Conservation (phyloP, 2,797 vertebrate genomes). For the Cynopterus sphinx region DNA sequence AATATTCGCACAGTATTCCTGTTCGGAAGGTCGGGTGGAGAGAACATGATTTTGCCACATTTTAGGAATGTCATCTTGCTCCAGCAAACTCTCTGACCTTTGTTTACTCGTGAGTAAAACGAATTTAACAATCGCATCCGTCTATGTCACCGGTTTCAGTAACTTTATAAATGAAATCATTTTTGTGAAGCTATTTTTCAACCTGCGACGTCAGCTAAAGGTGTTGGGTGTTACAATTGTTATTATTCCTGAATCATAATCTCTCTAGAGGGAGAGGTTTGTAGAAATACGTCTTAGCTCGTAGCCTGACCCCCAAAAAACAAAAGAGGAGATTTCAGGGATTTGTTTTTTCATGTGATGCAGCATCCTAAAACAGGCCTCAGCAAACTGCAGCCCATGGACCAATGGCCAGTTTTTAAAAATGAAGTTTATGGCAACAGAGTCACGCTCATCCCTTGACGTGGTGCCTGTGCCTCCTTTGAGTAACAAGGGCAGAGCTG, state of each 20-base stretch:
- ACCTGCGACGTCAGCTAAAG: neutral
- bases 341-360: neutral
- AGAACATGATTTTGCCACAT: neutral
- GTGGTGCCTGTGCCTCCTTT: neutral
- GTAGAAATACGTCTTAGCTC: neutral
- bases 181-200: neutral
- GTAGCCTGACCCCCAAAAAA: neutral
- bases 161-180: constrained; percentile 1
- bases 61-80: neutral
- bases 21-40: neutral
- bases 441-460: neutral
- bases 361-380: neutral
- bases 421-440: neutral
- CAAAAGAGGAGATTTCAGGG: neutral
- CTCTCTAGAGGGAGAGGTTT: neutral
- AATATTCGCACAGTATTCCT: neutral
- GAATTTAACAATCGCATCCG: neutral
- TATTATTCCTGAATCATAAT: neutral
- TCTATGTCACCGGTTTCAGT: neutral
- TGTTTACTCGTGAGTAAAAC: neutral
- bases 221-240: neutral
- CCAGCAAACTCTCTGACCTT: neutral
- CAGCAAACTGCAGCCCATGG: neutral
- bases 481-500: neutral
- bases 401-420: neutral